These are phyloP conservation scores for Zaprionus inermis DNA, from an alignment of 1,140 invertebrate species.

Conservation along the genomic window DNA sequence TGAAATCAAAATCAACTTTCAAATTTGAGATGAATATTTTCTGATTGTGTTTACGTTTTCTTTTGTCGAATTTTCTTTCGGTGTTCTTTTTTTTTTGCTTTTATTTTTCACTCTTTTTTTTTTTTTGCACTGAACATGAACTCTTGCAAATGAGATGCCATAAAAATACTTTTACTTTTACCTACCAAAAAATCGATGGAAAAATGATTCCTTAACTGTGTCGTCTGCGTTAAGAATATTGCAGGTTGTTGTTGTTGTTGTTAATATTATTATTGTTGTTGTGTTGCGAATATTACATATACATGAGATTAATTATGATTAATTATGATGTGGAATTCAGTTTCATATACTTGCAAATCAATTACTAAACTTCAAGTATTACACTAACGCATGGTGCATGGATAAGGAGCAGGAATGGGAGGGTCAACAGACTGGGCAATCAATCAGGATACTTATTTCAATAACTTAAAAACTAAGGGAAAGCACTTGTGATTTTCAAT, in stretches of 20 bases:
- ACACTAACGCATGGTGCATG: conserved; percentile 10
- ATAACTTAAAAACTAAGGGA: conserved; percentile 1
- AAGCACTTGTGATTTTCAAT: neutral
- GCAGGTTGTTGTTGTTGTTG: conserved; percentile 27
- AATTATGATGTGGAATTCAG: neutral
- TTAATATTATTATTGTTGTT: conserved; percentile 15
- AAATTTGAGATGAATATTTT: neutral
- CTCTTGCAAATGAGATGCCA: conserved; percentile 39
- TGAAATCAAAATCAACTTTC: conserved; percentile 17
- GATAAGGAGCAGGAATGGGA: neutral
- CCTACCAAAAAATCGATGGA: conserved; percentile 79
- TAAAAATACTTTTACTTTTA: conserved; percentile 55
- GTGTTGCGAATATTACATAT: conserved; percentile 26
- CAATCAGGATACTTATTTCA: neutral
- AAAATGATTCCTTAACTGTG: conserved; percentile 79
- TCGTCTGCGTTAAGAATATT: conserved; percentile 68
- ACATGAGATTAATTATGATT: conserved; percentile 14
- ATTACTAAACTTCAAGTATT: conserved; percentile 16
- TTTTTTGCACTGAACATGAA: conserved; percentile 72
- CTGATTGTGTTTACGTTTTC: neutral
- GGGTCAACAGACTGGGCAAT: neutral
- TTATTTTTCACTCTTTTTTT: conserved; percentile 21
- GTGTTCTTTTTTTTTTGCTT: conserved; percentile 9
- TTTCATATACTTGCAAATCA: conserved; percentile 19
- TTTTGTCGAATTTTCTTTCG: conserved; percentile 13